Conservation (phyloP, 2,797 vertebrate species). For the Salarias fasciatus region DNA sequence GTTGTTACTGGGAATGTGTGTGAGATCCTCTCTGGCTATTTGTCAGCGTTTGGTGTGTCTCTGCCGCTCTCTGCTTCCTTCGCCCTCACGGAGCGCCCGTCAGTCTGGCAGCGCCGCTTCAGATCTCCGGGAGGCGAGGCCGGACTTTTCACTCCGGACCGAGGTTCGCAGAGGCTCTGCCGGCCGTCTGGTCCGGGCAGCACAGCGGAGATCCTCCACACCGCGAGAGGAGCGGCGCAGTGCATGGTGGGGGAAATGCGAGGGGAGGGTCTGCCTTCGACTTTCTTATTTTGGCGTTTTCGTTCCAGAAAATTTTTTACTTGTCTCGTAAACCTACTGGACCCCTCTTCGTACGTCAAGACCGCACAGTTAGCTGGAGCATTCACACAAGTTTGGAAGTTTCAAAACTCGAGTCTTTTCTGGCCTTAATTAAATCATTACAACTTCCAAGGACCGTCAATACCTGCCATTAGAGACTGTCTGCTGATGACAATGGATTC, state of each 20-base stretch:
- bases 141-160: constrained; percentile 51
- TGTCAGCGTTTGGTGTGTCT: constrained; percentile 54
- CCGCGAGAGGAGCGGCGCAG: constrained; percentile 8
- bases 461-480: too few relatives aligned
- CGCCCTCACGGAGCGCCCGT: constrained; percentile 34
- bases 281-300: not conserved
- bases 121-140: constrained; percentile 45
- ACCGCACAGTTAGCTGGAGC: too few relatives aligned
- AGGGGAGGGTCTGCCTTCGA: constrained; percentile 28
- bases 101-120: constrained; percentile 32
- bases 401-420: too few relatives aligned
- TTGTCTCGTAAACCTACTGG: too few relatives aligned
- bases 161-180: constrained; percentile 49
- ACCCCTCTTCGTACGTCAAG: too few relatives aligned
- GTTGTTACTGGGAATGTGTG: constrained; percentile 54
- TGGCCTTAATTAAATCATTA: too few relatives aligned
- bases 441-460: too few relatives aligned
- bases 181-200: constrained; percentile 23
- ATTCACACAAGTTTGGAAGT: too few relatives aligned
- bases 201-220: constrained; percentile 16
- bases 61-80: constrained; percentile 32
- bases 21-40: constrained; percentile 50
- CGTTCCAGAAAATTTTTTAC: too few relatives aligned
- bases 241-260: constrained; percentile 8
- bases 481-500: too few relatives aligned